These are phyloP conservation scores for Myotis myotis DNA, from an alignment of 2,797 vertebrate species.

Conservation along the genomic window DNA sequence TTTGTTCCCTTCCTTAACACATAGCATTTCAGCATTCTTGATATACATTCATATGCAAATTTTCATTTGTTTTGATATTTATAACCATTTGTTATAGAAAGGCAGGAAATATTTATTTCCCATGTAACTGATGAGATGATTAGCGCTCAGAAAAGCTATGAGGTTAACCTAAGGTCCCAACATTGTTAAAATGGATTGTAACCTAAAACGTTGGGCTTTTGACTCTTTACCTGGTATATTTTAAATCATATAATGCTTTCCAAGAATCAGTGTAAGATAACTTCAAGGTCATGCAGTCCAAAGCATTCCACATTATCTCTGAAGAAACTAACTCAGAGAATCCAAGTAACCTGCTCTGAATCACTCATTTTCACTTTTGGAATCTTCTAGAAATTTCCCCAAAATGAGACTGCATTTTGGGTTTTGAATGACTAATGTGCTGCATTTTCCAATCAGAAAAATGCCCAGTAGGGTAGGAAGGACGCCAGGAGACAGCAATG, in stretches of 20 bases:
- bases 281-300: background rate
- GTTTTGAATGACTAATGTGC: background rate
- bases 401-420: background rate
- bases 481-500: background rate
- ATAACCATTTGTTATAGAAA: background rate
- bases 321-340: background rate
- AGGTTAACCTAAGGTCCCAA: background rate
- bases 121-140: background rate
- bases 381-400: background rate
- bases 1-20: background rate
- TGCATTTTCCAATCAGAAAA: background rate
- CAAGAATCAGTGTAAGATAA: background rate
- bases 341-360: background rate
- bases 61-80: background rate
- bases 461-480: background rate
- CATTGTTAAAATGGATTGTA: background rate
- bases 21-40: background rate
- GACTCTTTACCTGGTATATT: background rate
- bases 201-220: background rate
- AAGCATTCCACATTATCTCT: background rate
- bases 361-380: background rate
- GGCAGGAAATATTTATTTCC: background rate
- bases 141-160: background rate
- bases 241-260: background rate
- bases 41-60: background rate